Conservation (phyloP, 2,113 vertebrate species). For the Lepisosteus osseus region DNA sequence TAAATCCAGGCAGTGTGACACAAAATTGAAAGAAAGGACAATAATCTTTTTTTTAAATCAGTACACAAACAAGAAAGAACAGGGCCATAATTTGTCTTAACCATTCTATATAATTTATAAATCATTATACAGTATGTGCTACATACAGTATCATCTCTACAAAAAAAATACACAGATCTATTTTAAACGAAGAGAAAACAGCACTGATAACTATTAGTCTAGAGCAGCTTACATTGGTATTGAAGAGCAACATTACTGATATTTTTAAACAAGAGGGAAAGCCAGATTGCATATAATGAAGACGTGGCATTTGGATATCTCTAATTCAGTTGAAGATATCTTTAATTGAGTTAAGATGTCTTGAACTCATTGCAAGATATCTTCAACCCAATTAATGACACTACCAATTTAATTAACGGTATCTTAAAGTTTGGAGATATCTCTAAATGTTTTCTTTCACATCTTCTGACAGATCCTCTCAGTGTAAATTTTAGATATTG, state of each 20-base stretch:
- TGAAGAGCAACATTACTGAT: slow-evolving; percentile 52
- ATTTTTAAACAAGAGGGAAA: slow-evolving; percentile 48
- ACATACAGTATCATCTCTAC: too few relatives aligned
- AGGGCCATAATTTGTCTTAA: too few relatives aligned
- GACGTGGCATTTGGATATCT: slow-evolving; percentile 69
- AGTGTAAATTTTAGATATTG: slow-evolving; percentile 49
- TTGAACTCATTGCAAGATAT: slow-evolving; percentile 71
- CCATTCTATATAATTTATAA: too few relatives aligned
- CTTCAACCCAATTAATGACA: slow-evolving; percentile 74
- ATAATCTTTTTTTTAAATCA: too few relatives aligned
- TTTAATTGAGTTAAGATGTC: slow-evolving; percentile 77
- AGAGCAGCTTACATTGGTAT: slow-evolving; percentile 43
- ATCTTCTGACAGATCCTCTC: slow-evolving; percentile 68
- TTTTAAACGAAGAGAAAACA: too few relatives aligned
- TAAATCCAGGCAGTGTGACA: too few relatives aligned
- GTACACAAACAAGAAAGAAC: too few relatives aligned
- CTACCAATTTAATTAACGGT: slow-evolving; percentile 76
- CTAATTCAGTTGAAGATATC: slow-evolving; percentile 73
- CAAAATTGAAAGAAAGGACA: too few relatives aligned
- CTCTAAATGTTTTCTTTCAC: slow-evolving; percentile 65
- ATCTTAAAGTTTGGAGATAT: slow-evolving; percentile 71
- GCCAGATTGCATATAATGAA: slow-evolving; percentile 56
- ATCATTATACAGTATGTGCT: too few relatives aligned
- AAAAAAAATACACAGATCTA: too few relatives aligned
- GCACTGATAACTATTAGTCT: too few relatives aligned